Base-by-base conservation (phyloP, 2,113 vertebrate genomes). In the Cryptotis parvus region DNA sequence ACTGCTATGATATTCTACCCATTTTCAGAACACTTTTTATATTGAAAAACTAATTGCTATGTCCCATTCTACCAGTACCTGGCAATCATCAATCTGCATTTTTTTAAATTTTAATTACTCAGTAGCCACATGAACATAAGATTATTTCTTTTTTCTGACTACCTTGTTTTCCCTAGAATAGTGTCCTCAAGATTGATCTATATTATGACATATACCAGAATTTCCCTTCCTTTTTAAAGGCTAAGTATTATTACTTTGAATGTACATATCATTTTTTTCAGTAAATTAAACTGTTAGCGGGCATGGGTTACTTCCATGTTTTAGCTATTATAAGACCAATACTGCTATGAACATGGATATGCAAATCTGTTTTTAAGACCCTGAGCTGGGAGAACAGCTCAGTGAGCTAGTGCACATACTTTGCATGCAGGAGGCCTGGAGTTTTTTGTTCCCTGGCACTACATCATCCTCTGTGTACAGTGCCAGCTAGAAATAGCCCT, bases 181-280 rank as follows among this genome's bases (percentile, higher is more conserved):
- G 72, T 26, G 9, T 89, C 73, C 75, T 78, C 55, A 85, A 68
- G 26, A 66, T 79, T 84, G 26, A 79, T 74, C 55, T 26, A 65
- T 58, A 24, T 83, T 76, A 33, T 45, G 78, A 3, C 14, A 15
- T 74, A 33, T 73, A 37, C 31, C 52, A 78, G 43, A 66, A 65
- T 65, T 79, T 58, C 37, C 66, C 79, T 43, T 9, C 11, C 6
- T 45, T 73, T 73, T 41, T 84, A 72, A 49, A 72, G 41, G 33
- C 5, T 63, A 63, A 63, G 20, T 70, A 84, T n/a, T 39, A 65
- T 39, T 61, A 27, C 35, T 7, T 33, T 24, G 27, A 39, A 41
- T 49, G 33, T 35, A 39, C 58, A 41, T 37, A 41, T 78, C 18
- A 66, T 41, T 66, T 78, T 55, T 16, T 20, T 84, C n/a, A 72